These are phyloP conservation scores for Oscarella lobularis DNA, from an alignment of 37 sponge, comb jelly and placozoan species.

Conservation along the genomic window DNA sequence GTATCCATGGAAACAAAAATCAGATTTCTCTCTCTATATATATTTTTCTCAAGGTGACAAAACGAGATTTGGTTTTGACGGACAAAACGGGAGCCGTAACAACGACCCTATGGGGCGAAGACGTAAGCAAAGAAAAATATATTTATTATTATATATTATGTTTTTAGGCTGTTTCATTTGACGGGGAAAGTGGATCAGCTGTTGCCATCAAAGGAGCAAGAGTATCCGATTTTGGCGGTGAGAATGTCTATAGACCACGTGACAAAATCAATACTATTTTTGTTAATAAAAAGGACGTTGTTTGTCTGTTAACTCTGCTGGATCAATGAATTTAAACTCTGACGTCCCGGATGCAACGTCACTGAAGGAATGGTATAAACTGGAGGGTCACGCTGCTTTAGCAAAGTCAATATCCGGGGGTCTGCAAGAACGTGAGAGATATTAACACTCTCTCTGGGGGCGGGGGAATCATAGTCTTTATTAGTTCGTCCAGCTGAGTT, in stretches of 20 bases:
- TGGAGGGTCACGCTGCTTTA: no score
- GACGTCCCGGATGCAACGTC: no score
- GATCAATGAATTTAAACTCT: no score
- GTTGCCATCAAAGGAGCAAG: constrained; percentile 69
- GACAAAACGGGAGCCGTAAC: constrained; percentile 56
- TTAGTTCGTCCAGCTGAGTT: not conserved
- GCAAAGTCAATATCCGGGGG: no score
- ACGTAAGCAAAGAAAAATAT: constrained; percentile 9
- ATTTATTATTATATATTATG: not conserved
- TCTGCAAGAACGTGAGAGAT: no score
- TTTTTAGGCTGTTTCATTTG: not conserved
- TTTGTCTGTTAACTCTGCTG: not conserved
- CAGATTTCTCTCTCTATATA: no score
- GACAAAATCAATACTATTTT: not conserved
- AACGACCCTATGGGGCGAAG: constrained; percentile 71
- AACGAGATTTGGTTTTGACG: constrained; percentile 59
- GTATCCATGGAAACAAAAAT: no score
- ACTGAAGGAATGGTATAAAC: no score
- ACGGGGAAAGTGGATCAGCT: constrained; percentile 64
- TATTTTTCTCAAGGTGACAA: constrained; percentile 25
- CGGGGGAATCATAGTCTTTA: no score
- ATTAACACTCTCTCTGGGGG: no score
- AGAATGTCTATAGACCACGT: no score
- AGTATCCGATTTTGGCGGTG: constrained; percentile 81
- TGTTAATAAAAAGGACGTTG: not conserved